Evolutionary conservation across 1,140 invertebrate genomes (phyloP), one percentile per base, ranked within the genome.

Genomic region (Nephila pilipes): DNA sequence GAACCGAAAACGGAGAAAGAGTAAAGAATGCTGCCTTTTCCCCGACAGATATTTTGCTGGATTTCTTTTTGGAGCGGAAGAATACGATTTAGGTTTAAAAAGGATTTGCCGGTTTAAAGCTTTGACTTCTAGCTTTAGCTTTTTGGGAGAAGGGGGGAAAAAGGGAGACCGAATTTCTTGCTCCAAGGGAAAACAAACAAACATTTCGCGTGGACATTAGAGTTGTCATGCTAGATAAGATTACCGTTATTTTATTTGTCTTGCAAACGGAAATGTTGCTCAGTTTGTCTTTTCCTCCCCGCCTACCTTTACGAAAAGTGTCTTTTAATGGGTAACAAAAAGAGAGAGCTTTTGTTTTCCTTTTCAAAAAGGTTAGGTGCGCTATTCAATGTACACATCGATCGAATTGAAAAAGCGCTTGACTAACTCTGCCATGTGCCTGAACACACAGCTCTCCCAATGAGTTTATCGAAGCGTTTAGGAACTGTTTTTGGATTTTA

Each of bases 41-140:
- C 79, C 69, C 25, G 10, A 89, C 46, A 81, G 75, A 90, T 80
- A 90, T 93, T 60, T 85, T 92, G 55, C 65, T 79, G 83, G 54
- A 93, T 87, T 93, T 93, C 85, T 87, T 80, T 80, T 79, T 54
- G 20, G 32, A 92, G 81, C 58, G 65, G 91, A 93, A 93, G 91
- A 92, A 92, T 92, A 92, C 91, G 91, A 93, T 93, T 93, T 93
- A 60, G 83, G 85, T 93, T 93, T 93, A 93, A 93, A 93, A 93
- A 93, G 91, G 91, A 93, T 93, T 93, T 93, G 83, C 91, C 83
- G 83, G 83, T 93, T 93, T 93, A 93, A 93, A 80, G 91, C 91
- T 80, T 87, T 93, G 91, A 87, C 91, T 93, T 93, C 65, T 79
- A 85, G 58, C 90, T 92, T 92, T 92, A 69, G 90, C 81, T 92